These are phyloP conservation scores for Panorpa germanica DNA, from an alignment of 2,888 invertebrate species.

Conservation along the genomic window DNA sequence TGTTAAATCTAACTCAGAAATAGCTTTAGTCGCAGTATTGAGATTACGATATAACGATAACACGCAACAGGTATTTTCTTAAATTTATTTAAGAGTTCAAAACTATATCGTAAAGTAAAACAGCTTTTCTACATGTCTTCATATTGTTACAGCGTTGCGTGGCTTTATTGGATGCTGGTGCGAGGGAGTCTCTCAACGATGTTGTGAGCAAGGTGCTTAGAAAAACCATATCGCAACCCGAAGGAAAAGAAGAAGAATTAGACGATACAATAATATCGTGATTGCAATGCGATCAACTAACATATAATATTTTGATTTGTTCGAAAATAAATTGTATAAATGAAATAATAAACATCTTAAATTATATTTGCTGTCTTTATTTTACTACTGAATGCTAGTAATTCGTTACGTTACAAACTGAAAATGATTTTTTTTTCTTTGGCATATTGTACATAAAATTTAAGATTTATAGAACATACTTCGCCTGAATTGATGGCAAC, in stretches of 20 bases:
- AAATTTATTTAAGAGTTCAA: constrained; percentile 2
- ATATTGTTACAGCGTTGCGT: constrained; percentile 42
- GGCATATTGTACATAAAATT: no score
- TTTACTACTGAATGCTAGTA: no score
- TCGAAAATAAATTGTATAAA: no score
- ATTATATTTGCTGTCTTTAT: no score
- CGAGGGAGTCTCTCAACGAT: constrained; percentile 73
- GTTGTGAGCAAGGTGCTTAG: constrained; percentile 77
- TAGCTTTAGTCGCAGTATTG: constrained; percentile 73
- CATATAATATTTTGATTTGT: no score
- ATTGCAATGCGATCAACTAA: constrained; percentile 23
- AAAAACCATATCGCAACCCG: constrained; percentile 54
- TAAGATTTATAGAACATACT: no score
- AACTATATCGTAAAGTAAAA: background rate
- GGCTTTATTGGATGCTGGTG: constrained; percentile 64
- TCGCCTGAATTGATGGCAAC: no score
- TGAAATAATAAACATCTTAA: no score
- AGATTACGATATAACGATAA: constrained; percentile 55
- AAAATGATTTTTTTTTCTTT: no score
- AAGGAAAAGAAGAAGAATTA: constrained; percentile 78
- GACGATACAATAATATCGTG: constrained; percentile 81
- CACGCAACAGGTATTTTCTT: constrained; percentile 40
- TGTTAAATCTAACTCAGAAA: constrained; percentile 86
- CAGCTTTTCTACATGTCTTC: constrained; percentile 5
- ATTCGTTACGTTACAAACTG: no score